Percentiles rank a stretch among this genome's conserved stretches.
Conservation (phyloP, 30 jellyfish, hydroid and myxozoan species). For the Morbakka virulenta region DNA sequence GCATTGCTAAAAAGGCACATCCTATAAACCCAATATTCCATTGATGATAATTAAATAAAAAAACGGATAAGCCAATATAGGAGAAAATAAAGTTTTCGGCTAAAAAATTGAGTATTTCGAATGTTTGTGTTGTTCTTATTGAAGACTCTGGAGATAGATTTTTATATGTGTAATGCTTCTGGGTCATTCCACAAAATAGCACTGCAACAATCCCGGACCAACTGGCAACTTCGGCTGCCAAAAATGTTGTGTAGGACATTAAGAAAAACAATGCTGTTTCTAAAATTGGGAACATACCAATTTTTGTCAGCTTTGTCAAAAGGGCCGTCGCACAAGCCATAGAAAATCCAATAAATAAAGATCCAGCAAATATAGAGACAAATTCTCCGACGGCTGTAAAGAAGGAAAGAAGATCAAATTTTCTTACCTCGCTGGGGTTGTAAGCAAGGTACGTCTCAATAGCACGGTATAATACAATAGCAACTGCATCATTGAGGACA, state of each 20-base stretch:
- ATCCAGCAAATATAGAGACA: slow-evolving; percentile 94
- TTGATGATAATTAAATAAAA: slow-evolving; percentile 85
- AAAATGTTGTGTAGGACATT: slow-evolving; percentile 97
- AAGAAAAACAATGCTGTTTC: slow-evolving; percentile 96
- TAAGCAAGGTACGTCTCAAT: slow-evolving; percentile 96
- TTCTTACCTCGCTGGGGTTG: slow-evolving; percentile 96
- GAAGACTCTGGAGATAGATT: slow-evolving; percentile 98
- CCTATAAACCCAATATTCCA: slow-evolving; percentile 99
- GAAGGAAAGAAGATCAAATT: slow-evolving; percentile 87
- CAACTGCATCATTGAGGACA: slow-evolving; percentile 98
- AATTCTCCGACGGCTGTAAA: slow-evolving; percentile 97
- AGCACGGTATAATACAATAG: slow-evolving; percentile 97
- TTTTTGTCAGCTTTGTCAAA: slow-evolving; percentile 92
- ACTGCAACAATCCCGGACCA: slow-evolving; percentile 99
- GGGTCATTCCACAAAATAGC: slow-evolving; percentile 98
- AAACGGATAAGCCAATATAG: slow-evolving; percentile 93
- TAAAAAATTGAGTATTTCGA: slow-evolving; percentile 87
- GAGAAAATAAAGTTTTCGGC: slow-evolving; percentile 99
- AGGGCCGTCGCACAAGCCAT: slow-evolving; percentile 97
- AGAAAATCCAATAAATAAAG: slow-evolving; percentile 89
- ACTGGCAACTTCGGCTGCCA: slow-evolving; percentile 98
- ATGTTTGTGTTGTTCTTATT: slow-evolving; percentile 89
- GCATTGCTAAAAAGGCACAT: slow-evolving; percentile 88
- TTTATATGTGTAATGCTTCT: slow-evolving; percentile 95
- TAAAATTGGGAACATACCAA: slow-evolving; percentile 97